phyloP scores from a whole-genome alignment of 1,140 invertebrate genomes.

The Manduca sexta region DNA sequence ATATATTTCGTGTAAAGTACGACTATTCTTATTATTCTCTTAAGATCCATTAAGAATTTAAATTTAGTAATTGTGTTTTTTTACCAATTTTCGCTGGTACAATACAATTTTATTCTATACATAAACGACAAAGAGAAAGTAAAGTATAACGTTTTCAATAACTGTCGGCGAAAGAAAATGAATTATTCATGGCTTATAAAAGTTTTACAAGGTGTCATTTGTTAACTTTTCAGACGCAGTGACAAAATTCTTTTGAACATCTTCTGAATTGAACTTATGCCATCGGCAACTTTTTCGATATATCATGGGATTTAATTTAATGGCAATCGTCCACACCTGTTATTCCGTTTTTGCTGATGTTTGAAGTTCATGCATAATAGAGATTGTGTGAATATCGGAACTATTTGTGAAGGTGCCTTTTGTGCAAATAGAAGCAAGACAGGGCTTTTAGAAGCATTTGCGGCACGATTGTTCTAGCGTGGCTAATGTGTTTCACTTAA shows the following conservation, averaged over 20 bases:
- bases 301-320: conserved; percentile 14
- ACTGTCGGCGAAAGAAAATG: conserved; percentile 10
- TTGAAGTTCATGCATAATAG: not conserved
- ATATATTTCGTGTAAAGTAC: no score
- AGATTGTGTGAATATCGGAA: no score
- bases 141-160: conserved; percentile 10
- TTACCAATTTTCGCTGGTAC: no score
- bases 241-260: conserved; percentile 14
- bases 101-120: not conserved
- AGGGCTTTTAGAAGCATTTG: no score
- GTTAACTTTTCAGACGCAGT: conserved; percentile 14
- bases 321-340: not conserved
- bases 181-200: conserved; percentile 13
- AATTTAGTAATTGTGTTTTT: no score
- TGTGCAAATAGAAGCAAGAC: no score
- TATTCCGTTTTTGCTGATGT: not conserved
- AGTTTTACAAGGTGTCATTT: conserved; percentile 15
- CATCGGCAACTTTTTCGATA: conserved; percentile 16
- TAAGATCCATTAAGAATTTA: no score
- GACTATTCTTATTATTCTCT: no score
- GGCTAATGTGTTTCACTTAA: no score
- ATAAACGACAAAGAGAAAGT: conserved; percentile 8
- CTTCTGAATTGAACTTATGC: conserved; percentile 7
- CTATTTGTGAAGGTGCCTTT: no score
- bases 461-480: no score